Conservation (phyloP, 2,113 vertebrate species). For the Pycnonotus jocosus region DNA sequence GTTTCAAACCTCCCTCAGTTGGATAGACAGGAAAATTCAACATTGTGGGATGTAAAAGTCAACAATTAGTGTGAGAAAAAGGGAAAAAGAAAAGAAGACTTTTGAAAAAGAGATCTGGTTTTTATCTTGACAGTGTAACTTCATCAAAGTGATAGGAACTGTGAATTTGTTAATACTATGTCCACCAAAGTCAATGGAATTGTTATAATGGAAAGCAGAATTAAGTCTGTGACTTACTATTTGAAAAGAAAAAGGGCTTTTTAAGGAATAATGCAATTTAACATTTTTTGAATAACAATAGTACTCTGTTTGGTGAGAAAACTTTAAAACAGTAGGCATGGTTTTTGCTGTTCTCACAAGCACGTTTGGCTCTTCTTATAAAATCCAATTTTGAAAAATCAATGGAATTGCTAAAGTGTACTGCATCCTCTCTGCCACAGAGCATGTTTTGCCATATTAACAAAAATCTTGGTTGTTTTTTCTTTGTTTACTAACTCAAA, state of each 20-base stretch:
- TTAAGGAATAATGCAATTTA: not conserved
- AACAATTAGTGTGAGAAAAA: not conserved
- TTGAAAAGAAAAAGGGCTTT: not conserved
- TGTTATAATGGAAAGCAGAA: not conserved
- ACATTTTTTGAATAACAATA: not conserved
- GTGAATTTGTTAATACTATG: accelerated
- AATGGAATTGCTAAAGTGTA: not conserved
- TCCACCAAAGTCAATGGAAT: not conserved
- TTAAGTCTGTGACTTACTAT: not conserved
- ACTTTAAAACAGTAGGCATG: not conserved
- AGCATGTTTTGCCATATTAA: not conserved
- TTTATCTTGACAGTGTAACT: not conserved
- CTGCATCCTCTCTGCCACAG: not conserved
- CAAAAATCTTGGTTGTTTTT: not conserved
- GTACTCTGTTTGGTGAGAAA: not conserved
- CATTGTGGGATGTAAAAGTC: not conserved
- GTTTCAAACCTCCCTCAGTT: not conserved
- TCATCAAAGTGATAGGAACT: not conserved
- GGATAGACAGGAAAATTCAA: not conserved
- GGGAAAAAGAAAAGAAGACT: not conserved
- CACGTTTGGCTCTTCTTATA: not conserved
- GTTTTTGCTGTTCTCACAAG: not conserved
- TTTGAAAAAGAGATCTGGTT: not conserved
- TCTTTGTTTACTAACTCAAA: not conserved
- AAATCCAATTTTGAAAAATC: not conserved